A percentile compares a stretch with the other conserved stretches of the same genome.
phyloP scores from a whole-genome alignment of 2,888 invertebrate genomes.

The Pteria penguin region DNA sequence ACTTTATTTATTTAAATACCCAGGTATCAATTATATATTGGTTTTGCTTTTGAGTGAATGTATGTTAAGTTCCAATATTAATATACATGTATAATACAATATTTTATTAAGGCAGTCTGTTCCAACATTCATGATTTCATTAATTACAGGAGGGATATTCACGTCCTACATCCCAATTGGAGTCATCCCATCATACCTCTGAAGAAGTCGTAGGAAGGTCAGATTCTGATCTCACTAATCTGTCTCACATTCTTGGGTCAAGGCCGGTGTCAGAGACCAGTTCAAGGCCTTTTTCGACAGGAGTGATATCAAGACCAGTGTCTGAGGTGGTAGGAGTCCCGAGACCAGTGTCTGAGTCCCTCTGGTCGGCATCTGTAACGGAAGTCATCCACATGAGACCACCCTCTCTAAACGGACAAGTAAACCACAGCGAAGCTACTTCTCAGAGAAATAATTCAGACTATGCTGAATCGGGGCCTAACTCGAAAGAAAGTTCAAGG shows the following conservation, averaged over 20 bases:
- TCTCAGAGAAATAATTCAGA: too few relatives aligned
- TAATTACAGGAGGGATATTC: constrained; percentile 33
- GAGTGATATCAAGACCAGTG: constrained; percentile 19
- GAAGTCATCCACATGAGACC: constrained; percentile 27
- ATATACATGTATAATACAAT: too few relatives aligned
- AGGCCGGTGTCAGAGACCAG: constrained; percentile 53
- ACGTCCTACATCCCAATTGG: constrained; percentile 42
- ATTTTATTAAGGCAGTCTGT: too few relatives aligned
- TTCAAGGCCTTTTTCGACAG: constrained; percentile 53
- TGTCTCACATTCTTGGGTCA: constrained; percentile 40
- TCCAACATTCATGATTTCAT: background rate
- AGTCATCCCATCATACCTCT: constrained; percentile 37
- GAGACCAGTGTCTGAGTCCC: constrained; percentile 25
- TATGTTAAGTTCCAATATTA: too few relatives aligned
- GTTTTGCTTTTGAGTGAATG: too few relatives aligned
- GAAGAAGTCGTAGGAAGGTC: constrained; percentile 47
- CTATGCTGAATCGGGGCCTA: constrained; percentile 47
- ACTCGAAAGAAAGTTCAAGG: constrained; percentile 45
- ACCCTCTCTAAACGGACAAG: too few relatives aligned
- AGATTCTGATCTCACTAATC: constrained; percentile 46
- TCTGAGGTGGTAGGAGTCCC: constrained; percentile 23
- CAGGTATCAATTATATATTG: too few relatives aligned
- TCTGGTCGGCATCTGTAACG: constrained; percentile 39
- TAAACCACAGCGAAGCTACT: too few relatives aligned
- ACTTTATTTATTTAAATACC: too few relatives aligned